phyloP scores from a whole-genome alignment of 2,888 invertebrate species.

The Plagiodera versicolora region DNA sequence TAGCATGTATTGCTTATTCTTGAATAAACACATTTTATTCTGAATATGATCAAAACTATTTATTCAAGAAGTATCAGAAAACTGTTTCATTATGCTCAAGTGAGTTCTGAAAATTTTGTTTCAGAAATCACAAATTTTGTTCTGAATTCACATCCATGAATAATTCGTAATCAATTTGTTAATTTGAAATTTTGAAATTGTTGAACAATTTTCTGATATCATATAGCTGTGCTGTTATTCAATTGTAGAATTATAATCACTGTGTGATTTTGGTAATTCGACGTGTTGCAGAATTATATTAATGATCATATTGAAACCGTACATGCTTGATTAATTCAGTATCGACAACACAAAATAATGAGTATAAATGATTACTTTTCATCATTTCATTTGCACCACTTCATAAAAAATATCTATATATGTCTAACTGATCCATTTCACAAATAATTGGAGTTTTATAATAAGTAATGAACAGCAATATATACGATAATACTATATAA shows the following conservation, averaged over 20 bases:
- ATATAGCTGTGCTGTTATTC: neutral
- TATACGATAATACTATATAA: neutral
- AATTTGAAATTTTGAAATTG: neutral
- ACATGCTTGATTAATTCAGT: too few species aligned
- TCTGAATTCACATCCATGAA: neutral
- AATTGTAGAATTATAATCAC: neutral
- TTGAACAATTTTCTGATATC: too few species aligned
- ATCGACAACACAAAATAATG: too few species aligned
- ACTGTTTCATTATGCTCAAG: neutral
- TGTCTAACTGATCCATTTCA: too few species aligned
- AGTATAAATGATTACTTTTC: too few species aligned
- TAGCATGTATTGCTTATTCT: constrained; percentile 39
- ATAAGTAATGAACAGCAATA: neutral
- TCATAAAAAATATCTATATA: too few species aligned
- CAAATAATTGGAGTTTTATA: too few species aligned
- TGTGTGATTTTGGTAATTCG: neutral
- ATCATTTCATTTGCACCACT: too few species aligned
- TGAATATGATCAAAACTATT: neutral
- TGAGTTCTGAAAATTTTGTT: too few species aligned
- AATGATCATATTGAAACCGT: too few species aligned
- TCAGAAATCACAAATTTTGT: neutral
- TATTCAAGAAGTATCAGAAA: neutral
- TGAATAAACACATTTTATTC: constrained; percentile 13
- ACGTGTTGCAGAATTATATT: too few species aligned
- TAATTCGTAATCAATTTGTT: neutral